phyloP scores from a whole-genome alignment of 1,140 invertebrate species.

The Antheraea mylitta region DNA sequence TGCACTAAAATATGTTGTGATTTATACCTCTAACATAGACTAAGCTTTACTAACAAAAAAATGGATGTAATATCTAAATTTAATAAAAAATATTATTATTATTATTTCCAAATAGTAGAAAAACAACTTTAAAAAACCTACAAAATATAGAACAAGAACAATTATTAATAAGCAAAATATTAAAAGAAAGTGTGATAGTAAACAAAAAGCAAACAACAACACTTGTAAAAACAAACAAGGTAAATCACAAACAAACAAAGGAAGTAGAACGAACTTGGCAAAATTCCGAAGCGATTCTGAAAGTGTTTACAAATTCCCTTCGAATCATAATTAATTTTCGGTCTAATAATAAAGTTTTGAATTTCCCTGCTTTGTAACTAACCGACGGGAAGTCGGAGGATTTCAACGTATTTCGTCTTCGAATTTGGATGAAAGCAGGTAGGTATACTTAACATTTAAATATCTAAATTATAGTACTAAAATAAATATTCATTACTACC shows the following conservation, averaged over 20 bases:
- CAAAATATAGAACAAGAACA: too few species aligned
- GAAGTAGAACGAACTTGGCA: background rate
- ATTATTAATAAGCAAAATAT: background rate
- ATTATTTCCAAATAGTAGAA: too few species aligned
- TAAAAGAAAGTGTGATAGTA: background rate
- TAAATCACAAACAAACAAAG: background rate
- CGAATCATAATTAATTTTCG: constrained; percentile 1
- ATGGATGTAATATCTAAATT: too few species aligned
- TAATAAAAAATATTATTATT: too few species aligned
- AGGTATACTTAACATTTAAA: too few species aligned
- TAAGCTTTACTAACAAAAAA: too few species aligned
- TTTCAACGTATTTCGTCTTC: background rate
- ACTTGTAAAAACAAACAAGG: constrained; percentile 1
- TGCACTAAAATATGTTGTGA: too few species aligned
- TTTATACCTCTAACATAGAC: too few species aligned
- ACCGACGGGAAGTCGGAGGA: background rate
- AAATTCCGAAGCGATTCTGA: background rate
- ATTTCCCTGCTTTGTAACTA: background rate
- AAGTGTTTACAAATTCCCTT: constrained; percentile 1
- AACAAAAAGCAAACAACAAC: background rate
- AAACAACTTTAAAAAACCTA: too few species aligned
- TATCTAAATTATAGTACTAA: too few species aligned
- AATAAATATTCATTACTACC: too few species aligned
- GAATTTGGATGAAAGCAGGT: too few species aligned
- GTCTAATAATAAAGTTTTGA: background rate